phyloP scores from a whole-genome alignment of 2,888 invertebrate genomes.

The Spialia ferax region DNA sequence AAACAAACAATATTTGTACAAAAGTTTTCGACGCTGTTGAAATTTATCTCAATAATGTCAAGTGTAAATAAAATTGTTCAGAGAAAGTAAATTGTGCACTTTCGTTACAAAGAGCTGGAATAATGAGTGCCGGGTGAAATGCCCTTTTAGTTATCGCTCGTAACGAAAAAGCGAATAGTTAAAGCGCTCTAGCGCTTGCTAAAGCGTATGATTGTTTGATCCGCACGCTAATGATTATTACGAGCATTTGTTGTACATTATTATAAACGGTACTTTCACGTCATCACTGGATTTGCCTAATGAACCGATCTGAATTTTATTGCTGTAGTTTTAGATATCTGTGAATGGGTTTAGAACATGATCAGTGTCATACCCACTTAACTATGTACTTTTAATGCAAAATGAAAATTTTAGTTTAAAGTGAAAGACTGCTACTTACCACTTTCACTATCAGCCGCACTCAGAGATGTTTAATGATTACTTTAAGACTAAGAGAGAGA shows the following conservation, averaged over 20 bases:
- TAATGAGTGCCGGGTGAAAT: not conserved
- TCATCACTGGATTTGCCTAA: not conserved
- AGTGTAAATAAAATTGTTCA: not conserved
- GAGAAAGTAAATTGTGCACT: not conserved
- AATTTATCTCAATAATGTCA: not conserved
- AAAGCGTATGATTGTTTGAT: constrained; percentile 9
- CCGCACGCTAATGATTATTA: not conserved
- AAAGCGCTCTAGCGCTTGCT: not conserved
- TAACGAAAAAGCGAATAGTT: constrained; percentile 2
- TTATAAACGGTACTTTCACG: not conserved
- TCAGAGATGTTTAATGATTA: no score
- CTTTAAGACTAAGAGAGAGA: no score
- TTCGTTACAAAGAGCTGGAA: constrained; percentile 6
- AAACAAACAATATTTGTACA: no score
- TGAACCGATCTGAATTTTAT: not conserved
- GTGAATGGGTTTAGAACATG: no score
- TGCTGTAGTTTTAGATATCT: not conserved
- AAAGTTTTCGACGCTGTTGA: not conserved
- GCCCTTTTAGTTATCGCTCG: constrained; percentile 3
- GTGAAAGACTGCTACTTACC: no score
- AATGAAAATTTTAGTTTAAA: no score
- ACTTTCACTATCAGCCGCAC: no score
- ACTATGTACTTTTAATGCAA: no score
- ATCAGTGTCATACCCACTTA: no score
- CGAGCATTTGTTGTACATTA: not conserved